Evolutionary conservation across 2,113 vertebrate species (phyloP), one percentile per base, ranked within the genome.

Genomic region (Dolichallabes microphthalmus): DNA sequence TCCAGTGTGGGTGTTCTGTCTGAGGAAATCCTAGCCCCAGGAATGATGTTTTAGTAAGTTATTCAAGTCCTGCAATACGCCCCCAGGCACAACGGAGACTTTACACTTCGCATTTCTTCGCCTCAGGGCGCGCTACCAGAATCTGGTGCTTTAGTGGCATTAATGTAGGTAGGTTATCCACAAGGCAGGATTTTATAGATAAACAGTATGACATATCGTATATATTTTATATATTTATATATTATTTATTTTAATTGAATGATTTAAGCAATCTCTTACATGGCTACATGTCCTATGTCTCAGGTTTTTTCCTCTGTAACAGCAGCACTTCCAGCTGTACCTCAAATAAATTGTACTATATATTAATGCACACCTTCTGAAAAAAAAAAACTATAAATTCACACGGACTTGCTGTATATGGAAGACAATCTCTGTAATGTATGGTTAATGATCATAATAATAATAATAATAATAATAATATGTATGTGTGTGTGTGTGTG

Each of bases 41-140:
- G 80, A 68, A 68, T 53, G 20, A 68, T 52, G 45, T 81, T 66
- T 45, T 66, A 66, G 61, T 81, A 81, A 81, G 79, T 66, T 66
- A 53, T 82, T 82, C 60, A 82, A 82, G 80, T 82, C 45, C 61
- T 3, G 45, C 39, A 82, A 20, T 55, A 52, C 1, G 63, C 80
- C 80, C 80, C 15, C 45, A 0, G 80, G 80, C 80, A 20, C n/a
- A 68, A 82, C 14, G 0, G 45, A 68, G 60, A 32, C n/a, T 66
- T 82, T 27, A 82, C 80, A 13, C 39, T 82, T 82, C 15, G 27
- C 45, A 12, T 53, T 66, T 82, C n/a, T 68, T 82, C 53, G 80
- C 80, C 63, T 27, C 25, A 66, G 80, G 80, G 68, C 63, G 53
- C 53, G 39, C 45, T 52, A 19, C 39, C 60, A 53, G 20, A 50